Percentiles rank a stretch among this genome's conserved stretches.
Evolutionary conservation across 2,113 vertebrate genomes (phyloP).

Genomic region (Platycercus adscitus): DNA sequence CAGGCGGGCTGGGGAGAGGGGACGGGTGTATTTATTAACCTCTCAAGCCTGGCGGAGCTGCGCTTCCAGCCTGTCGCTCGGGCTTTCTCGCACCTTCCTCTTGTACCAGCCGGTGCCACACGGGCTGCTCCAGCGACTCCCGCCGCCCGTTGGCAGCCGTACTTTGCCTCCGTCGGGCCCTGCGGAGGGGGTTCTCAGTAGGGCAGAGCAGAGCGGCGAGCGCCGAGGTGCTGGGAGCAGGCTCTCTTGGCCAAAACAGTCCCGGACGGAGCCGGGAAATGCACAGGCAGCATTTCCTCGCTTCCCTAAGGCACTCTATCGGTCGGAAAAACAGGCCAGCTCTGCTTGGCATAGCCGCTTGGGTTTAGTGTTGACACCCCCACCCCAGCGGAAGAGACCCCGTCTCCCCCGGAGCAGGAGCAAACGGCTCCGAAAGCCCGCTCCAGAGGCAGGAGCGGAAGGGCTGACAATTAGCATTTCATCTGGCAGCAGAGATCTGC

Average conservation of each 20-base stretch:
- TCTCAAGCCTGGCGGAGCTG: slow-evolving; percentile 9
- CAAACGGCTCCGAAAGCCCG: not conserved
- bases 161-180: not conserved
- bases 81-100: not conserved
- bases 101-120: not conserved
- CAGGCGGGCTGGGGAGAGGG: slow-evolving; percentile 53
- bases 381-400: slow-evolving; percentile 39
- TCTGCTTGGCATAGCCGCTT: not conserved
- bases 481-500: slow-evolving; percentile 57
- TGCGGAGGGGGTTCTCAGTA: not conserved
- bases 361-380: not conserved
- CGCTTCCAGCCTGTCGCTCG: not conserved
- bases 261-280: not conserved
- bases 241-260: not conserved
- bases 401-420: slow-evolving; percentile 10
- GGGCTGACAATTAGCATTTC: slow-evolving; percentile 70
- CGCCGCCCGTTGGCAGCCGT: not conserved
- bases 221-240: not conserved
- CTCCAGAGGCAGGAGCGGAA: slow-evolving; percentile 63
- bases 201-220: not conserved
- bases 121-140: not conserved
- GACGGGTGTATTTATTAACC: slow-evolving; percentile 62
- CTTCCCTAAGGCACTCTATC: not conserved
- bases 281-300: not conserved
- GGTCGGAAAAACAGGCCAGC: not conserved